Conservation (phyloP, 1,140 invertebrate genomes). For the Aphaenogaster ashmeadi region DNA sequence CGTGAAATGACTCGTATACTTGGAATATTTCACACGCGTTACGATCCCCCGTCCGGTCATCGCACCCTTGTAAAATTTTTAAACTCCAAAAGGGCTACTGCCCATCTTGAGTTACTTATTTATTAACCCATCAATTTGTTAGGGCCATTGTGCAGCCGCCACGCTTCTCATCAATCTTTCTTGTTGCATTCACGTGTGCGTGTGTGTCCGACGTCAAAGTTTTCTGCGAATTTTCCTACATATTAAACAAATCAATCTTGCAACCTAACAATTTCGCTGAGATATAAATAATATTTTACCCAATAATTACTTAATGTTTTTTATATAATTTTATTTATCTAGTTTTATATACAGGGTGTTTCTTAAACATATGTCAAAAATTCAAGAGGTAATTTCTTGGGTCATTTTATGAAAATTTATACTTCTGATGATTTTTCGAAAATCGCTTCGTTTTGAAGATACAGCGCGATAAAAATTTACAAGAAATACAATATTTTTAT, state of each 20-base stretch:
- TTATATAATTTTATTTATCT: neutral
- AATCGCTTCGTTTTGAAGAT: too few relatives aligned
- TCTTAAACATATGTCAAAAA: too few relatives aligned
- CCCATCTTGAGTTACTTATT: conserved; percentile 84
- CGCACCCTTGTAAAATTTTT: conserved; percentile 78
- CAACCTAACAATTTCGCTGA: neutral
- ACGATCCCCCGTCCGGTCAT: conserved; percentile 48
- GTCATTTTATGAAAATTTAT: too few relatives aligned
- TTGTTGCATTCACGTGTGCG: neutral
- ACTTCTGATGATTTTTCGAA: too few relatives aligned
- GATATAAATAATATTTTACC: conserved; percentile 18
- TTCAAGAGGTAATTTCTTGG: too few relatives aligned
- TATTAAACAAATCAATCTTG: neutral
- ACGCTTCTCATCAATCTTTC: conserved; percentile 20
- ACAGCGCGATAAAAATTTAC: too few relatives aligned
- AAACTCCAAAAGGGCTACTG: conserved; percentile 82
- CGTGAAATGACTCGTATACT: conserved; percentile 62
- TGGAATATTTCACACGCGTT: conserved; percentile 80
- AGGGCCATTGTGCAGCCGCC: conserved; percentile 63
- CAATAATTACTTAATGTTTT: neutral
- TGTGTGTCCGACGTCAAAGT: neutral
- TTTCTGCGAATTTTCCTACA: neutral
- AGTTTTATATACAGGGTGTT: neutral
- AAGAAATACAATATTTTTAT: too few relatives aligned
- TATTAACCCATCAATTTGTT: conserved; percentile 85